Evolutionary conservation across 2,888 invertebrate species (phyloP).

Genomic region (Hyles lineata): DNA sequence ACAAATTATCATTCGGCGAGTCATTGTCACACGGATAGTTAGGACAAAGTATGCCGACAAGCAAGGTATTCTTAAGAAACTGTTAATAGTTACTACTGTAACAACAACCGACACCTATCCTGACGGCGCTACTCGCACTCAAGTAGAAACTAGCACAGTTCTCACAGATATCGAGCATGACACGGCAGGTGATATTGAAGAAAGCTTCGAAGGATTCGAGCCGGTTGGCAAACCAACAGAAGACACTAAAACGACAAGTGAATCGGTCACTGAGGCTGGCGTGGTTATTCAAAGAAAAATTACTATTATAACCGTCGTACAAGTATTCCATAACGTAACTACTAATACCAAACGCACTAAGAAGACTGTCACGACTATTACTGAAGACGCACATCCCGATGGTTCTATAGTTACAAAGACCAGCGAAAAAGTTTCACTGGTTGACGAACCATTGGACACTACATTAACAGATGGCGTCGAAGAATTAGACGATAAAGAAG

Average conservation of each 20-base stretch:
- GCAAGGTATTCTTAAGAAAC: slow-evolving; percentile 44
- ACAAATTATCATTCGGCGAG: slow-evolving; percentile 34
- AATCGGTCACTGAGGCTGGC: slow-evolving; percentile 59
- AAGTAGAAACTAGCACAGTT: slow-evolving; percentile 48
- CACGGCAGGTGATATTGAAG: slow-evolving; percentile 43
- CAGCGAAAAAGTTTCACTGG: slow-evolving; percentile 67
- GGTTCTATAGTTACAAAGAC: slow-evolving; percentile 69
- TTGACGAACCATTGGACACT: slow-evolving; percentile 56
- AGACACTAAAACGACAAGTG: slow-evolving; percentile 52
- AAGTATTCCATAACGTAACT: slow-evolving; percentile 55
- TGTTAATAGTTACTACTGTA: slow-evolving; percentile 45
- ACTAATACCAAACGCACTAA: slow-evolving; percentile 62
- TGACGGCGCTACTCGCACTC: slow-evolving; percentile 46
- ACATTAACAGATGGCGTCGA: slow-evolving; percentile 19
- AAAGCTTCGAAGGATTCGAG: slow-evolving; percentile 55
- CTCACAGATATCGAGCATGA: slow-evolving; percentile 41
- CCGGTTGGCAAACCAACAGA: slow-evolving; percentile 56
- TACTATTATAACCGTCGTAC: slow-evolving; percentile 60
- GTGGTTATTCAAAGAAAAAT: slow-evolving; percentile 61
- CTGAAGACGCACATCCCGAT: slow-evolving; percentile 74
- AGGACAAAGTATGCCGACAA: slow-evolving; percentile 46
- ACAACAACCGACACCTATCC: slow-evolving; percentile 52
- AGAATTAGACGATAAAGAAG: slow-evolving; percentile 20
- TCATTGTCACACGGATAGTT: slow-evolving; percentile 37
- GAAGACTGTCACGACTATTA: slow-evolving; percentile 63